Evolutionary conservation across 2,113 vertebrate genomes (phyloP).

Genomic region (Lonchura striata): DNA sequence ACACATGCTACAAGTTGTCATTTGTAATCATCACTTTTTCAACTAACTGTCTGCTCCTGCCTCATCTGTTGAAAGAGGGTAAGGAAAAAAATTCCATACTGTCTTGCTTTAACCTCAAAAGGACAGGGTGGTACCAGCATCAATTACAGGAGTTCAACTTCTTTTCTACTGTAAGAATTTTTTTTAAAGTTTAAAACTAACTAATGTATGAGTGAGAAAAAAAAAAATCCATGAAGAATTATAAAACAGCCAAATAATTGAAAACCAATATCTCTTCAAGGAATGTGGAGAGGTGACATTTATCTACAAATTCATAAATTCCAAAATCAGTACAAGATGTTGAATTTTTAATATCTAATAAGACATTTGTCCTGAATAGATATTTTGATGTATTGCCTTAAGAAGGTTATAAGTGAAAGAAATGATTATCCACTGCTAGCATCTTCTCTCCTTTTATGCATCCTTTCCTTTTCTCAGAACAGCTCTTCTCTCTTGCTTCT

Average conservation of each 20-base stretch:
- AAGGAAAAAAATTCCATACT: background rate
- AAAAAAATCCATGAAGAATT: background rate
- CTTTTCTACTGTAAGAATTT: background rate
- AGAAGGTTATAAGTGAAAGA: background rate
- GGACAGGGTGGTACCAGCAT: background rate
- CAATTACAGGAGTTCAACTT: background rate
- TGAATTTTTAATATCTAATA: background rate
- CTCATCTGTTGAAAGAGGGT: background rate
- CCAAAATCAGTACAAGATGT: background rate
- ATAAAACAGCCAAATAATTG: background rate
- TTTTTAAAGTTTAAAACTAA: background rate
- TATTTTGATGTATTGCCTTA: background rate
- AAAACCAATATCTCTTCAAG: background rate
- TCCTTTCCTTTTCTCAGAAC: background rate
- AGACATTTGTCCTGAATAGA: background rate
- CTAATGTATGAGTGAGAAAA: background rate
- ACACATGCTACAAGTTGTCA: constrained; percentile 41
- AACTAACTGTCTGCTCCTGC: constrained; percentile 27
- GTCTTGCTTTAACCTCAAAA: background rate
- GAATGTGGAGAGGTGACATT: background rate
- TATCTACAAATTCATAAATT: background rate
- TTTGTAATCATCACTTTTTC: constrained; percentile 40
- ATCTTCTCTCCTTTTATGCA: background rate
- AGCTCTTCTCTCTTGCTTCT: background rate
- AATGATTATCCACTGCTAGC: background rate